Base-by-base conservation (phyloP, 2,113 vertebrate genomes). In the Hippocampus mohnikei region DNA sequence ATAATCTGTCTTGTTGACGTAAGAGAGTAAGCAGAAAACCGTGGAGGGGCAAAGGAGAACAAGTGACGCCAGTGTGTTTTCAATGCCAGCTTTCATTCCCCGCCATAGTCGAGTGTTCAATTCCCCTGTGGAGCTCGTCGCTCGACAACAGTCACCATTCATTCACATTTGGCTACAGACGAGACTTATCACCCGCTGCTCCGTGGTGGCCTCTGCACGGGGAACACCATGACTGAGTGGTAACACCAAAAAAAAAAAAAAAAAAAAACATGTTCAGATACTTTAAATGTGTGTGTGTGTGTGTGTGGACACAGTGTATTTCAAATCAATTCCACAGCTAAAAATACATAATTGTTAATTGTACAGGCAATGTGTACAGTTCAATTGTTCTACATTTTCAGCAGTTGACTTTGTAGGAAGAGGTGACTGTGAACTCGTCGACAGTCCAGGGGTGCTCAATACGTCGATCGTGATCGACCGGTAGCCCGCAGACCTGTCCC, bases 1-100 rank as follows among this genome's bases (percentile, higher is more conserved):
- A 72, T 3, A 62, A 50, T 66, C 21, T 50, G 78, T 86, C 79
- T 74, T 84, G 84, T 84, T 76, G 71, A 69, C 6, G 62, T 70
- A 52, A 76, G 81, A 58, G 23, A 70, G 9, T 66, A 27, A 37
- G 42, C 60, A 67, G 66, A 62, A 29, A 73, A 81, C 23, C 53
- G 48, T 61, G 13, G 70, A 65, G 66, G n/a, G 13, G 70, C 52
- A 42, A 72, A 29, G 67, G 5, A 25, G 48, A 41, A 69, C 23
- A 60, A 46, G 3, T 29, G 60, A 18, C 11, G 4, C 20, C 23
- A n/a, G 25, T 65, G 62, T 33, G 1, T 16, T 75, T 58, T 1
- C 52, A 58, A 69, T 53, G 40, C 11, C 10, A n/a, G n/a, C 21
- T 23, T 3, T 75, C 10, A 62, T 8, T 12, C 40, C 1, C 25